Evolutionary conservation across 2,888 invertebrate genomes (phyloP), one percentile per base, ranked within the genome.

Genomic region (Andrena camellia): DNA sequence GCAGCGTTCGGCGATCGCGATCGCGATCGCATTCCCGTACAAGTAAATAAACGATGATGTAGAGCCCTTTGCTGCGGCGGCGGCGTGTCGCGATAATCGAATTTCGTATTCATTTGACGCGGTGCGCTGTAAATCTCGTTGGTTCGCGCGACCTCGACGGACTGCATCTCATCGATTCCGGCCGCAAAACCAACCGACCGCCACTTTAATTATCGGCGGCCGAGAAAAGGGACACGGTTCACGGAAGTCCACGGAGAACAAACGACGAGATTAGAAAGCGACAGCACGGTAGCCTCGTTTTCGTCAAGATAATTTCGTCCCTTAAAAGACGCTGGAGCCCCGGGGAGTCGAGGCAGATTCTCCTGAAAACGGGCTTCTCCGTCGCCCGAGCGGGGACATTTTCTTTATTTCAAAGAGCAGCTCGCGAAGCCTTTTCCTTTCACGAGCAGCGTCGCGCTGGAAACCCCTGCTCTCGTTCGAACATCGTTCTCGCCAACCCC

Each of bases 1-100:
- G 52, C 8, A 60, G 33, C 42, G 42, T 1, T 42, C 42, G 42
- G 17, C 54, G 23, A 23, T n/a, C 50, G 42, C 57, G 42, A 48
- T 2, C 48, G 13, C 48, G 26, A 13, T 20, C 52, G 42, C 54
- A 20, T 59, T 0, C 48, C n/a, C 48, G 31, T 26, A 4, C 68
- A 50, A 50, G 20, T 63, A 79, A 81, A 72, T 72, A 81, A 81
- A 68, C 78, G 78, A 72, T 68, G 62, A 78, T 62, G 71, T n/a
- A 70, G 67, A 13, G 5, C 67, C 48, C 66, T 63, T 62, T 33
- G 59, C 54, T 54, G 50, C 54, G 33, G 42, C 42, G 42, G 20
- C 57, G 23, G 50, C 35, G 54, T 66, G 29, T 33, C 59, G 71
- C 63, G 75, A 63, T 81, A 82, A 82, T 82, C 75, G 73, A 81